Evolutionary conservation across 2,113 vertebrate genomes (phyloP).

Genomic region (Chrysemys picta): DNA sequence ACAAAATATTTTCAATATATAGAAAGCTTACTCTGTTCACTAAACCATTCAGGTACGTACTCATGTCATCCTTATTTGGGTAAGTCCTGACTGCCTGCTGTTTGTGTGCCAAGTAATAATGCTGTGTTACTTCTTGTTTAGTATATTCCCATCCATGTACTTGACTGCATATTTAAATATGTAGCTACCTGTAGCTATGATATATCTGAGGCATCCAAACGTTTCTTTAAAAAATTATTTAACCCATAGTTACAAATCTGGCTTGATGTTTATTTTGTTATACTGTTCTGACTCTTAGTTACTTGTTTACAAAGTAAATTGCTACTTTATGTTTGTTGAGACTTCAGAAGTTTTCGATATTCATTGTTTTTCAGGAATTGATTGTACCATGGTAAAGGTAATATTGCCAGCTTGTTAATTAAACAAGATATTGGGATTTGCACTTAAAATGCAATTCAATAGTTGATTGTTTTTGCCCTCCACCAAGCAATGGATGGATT

Average conservation of each 20-base stretch:
- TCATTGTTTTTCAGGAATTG: neutral
- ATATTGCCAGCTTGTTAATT: neutral
- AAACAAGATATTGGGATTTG: neutral
- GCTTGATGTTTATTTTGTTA: neutral
- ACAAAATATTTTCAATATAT: neutral
- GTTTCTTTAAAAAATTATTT: neutral
- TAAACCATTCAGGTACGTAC: neutral
- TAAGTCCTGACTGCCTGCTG: neutral
- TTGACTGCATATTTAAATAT: neutral
- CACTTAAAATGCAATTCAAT: neutral
- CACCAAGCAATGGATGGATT: neutral
- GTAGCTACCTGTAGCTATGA: neutral
- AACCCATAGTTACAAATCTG: neutral
- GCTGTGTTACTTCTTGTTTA: neutral
- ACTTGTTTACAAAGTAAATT: neutral
- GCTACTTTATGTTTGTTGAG: neutral
- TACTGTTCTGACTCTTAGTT: neutral
- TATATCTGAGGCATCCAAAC: neutral
- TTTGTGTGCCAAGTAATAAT: neutral
- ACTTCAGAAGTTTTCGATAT: neutral
- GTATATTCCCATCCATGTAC: neutral
- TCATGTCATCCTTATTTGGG: rapidly evolving
- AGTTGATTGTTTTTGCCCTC: neutral
- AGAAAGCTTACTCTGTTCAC: neutral
- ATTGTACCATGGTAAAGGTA: neutral